A percentile compares a stretch with the other conserved stretches of the same genome.
These are phyloP conservation scores for Branchellion lobata DNA, from an alignment of 2,888 invertebrate genomes.

Conservation along the genomic window DNA sequence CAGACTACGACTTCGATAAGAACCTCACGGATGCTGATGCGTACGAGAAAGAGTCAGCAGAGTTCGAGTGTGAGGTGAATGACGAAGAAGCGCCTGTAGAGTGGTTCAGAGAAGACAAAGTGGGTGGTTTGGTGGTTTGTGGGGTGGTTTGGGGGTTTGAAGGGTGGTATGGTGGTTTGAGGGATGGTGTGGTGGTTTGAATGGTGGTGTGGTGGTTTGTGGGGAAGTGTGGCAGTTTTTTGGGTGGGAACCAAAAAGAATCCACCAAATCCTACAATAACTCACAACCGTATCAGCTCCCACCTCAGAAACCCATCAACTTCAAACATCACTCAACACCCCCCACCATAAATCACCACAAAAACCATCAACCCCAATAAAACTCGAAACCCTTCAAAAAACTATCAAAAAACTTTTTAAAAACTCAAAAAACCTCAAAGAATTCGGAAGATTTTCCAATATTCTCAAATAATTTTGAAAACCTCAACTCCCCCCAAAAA, in stretches of 20 bases:
- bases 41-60: constrained; percentile 85
- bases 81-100: constrained; percentile 91
- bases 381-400: too few relatives aligned
- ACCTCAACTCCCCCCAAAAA: too few relatives aligned
- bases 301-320: too few relatives aligned
- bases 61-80: constrained; percentile 90
- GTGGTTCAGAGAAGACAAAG: constrained; percentile 72
- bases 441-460: too few relatives aligned
- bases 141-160: background rate
- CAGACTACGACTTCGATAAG: constrained; percentile 72
- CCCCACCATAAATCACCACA: too few relatives aligned
- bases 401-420: too few relatives aligned
- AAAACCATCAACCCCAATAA: too few relatives aligned
- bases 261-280: constrained; percentile 54
- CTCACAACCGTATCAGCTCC: too few relatives aligned
- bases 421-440: too few relatives aligned
- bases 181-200: background rate
- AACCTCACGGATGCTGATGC: constrained; percentile 91
- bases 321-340: too few relatives aligned
- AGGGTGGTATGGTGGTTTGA: background rate
- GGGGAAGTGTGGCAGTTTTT: too few relatives aligned
- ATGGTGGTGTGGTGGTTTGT: background rate
- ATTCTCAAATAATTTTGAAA: too few relatives aligned
- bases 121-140: background rate
- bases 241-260: background rate